Evolutionary conservation across 2,888 invertebrate genomes (phyloP), one percentile per base, ranked within the genome.

Genomic region (Monochamus alternatus): DNA sequence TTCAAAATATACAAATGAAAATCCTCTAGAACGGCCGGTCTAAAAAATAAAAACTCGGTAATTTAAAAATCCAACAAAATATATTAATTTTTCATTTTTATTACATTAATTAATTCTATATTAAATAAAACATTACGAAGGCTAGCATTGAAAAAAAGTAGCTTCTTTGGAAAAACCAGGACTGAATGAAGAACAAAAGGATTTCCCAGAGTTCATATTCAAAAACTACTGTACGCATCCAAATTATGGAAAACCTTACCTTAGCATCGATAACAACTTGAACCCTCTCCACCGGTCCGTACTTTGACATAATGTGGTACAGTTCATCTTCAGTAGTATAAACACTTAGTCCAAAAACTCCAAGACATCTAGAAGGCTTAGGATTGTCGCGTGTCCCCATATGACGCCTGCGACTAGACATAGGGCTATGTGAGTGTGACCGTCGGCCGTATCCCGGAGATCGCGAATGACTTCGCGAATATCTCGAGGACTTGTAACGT

Each of bases 181-280:
- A n/a, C n/a, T n/a, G n/a, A n/a, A n/a, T n/a, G n/a, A n/a, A n/a
- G n/a, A n/a, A n/a, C n/a, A n/a, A n/a, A n/a, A n/a, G n/a, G n/a
- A n/a, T n/a, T n/a, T n/a, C n/a, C n/a, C n/a, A n/a, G 60, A 38
- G 5, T 38, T 38, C 38, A 38, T 4, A 38, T 38, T 38, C 5
- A 38, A 4, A 38, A 38, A 38, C 38, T 38, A 38, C 38, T 38
- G 5, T n/a, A 38, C 3, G 5, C 38, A 38, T 38, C 38, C 5
- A 38, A 71, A 30, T 58, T n/a, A 22, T 32, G 10, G 58, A 32
- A 43, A 47, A 30, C n/a, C 85, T 89, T 89, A 95, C 96, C 93
- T 98, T 98, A 64, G 97, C 97, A 90, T 99, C 98, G 85, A 97
- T 96, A 70, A 99, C 97, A 80, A 99, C 94, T 90, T 98, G 96